Percentiles rank a stretch among this genome's conserved stretches.
Conservation (phyloP, 2,113 vertebrate genomes). For the Stigmatopora nigra region DNA sequence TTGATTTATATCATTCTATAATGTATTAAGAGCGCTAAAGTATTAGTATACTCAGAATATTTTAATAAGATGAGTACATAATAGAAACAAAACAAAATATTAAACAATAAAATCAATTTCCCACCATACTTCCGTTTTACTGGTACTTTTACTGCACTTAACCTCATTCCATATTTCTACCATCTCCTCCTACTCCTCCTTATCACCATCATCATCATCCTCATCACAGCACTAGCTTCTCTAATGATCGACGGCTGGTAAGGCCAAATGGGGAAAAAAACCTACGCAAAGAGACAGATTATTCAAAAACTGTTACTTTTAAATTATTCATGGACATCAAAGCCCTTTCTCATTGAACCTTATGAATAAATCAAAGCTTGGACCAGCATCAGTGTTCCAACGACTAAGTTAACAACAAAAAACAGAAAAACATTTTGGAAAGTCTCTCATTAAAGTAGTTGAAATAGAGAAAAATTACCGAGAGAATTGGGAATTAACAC, state of each 20-base stretch:
- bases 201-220: constrained; percentile 14
- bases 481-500: not conserved
- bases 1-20: too few relatives aligned
- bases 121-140: not conserved
- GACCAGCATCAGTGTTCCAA: constrained; percentile 48
- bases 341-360: constrained; percentile 56
- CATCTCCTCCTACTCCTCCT: not conserved
- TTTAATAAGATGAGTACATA: not conserved
- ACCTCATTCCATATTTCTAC: not conserved
- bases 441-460: constrained; percentile 37
- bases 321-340: constrained; percentile 67
- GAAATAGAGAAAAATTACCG: constrained; percentile 21
- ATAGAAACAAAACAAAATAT: not conserved
- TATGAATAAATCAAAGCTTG: constrained; percentile 64
- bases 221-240: not conserved
- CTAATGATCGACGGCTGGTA: constrained; percentile 11
- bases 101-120: not conserved
- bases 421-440: constrained; percentile 20
- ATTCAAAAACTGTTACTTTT: constrained; percentile 47
- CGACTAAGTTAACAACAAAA: constrained; percentile 31
- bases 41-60: not conserved
- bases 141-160: not conserved
- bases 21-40: too few relatives aligned
- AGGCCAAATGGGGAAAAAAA: constrained; percentile 22
- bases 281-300: constrained; percentile 43